Percentiles rank a stretch among this genome's conserved stretches.
These are phyloP conservation scores for Sphaeridia pumilis DNA, from an alignment of 2,888 invertebrate genomes.

Conservation along the genomic window DNA sequence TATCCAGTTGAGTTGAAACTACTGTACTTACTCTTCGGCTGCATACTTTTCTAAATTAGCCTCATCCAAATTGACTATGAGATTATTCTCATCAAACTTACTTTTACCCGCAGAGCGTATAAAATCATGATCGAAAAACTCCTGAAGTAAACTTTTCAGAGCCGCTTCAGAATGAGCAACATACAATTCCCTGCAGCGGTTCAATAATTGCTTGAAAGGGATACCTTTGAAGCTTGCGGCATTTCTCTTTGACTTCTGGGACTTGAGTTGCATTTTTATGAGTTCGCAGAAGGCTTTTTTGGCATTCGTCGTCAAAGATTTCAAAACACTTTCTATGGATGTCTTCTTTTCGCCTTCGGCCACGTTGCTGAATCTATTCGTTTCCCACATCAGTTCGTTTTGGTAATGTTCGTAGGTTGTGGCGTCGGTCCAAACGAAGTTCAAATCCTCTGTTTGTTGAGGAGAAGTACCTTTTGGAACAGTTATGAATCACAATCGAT, in stretches of 20 bases:
- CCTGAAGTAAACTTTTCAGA: slow-evolving; percentile 78
- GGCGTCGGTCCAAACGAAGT: slow-evolving; percentile 83
- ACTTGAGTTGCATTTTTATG: slow-evolving; percentile 66
- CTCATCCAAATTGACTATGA: slow-evolving; percentile 7
- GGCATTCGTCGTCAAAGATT: slow-evolving; percentile 79
- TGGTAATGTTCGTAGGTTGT: slow-evolving; percentile 72
- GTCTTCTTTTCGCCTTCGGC: slow-evolving; percentile 74
- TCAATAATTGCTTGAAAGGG: slow-evolving; percentile 76
- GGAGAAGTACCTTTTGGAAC: slow-evolving; percentile 73
- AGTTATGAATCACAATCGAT: slow-evolving; percentile 1
- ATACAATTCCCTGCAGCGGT: slow-evolving; percentile 73
- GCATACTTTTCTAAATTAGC: slow-evolving; percentile 11
- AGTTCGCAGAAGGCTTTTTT: slow-evolving; percentile 71
- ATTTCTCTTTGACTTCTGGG: slow-evolving; percentile 37
- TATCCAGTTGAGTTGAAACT: no score
- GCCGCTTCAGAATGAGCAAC: slow-evolving; percentile 86
- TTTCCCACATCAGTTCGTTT: slow-evolving; percentile 40
- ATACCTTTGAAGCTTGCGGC: slow-evolving; percentile 50
- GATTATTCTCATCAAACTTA: slow-evolving; percentile 20
- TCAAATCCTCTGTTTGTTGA: slow-evolving; percentile 65
- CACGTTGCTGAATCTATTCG: slow-evolving; percentile 44
- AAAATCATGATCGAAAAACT: slow-evolving; percentile 90
- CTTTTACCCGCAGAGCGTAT: slow-evolving; percentile 41
- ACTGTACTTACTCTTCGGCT: no score
- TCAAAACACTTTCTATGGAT: slow-evolving; percentile 75